Percentiles rank a stretch among this genome's conserved stretches.
Conservation (phyloP, 2,797 vertebrate species). For the Setipinna tenuifilis region DNA sequence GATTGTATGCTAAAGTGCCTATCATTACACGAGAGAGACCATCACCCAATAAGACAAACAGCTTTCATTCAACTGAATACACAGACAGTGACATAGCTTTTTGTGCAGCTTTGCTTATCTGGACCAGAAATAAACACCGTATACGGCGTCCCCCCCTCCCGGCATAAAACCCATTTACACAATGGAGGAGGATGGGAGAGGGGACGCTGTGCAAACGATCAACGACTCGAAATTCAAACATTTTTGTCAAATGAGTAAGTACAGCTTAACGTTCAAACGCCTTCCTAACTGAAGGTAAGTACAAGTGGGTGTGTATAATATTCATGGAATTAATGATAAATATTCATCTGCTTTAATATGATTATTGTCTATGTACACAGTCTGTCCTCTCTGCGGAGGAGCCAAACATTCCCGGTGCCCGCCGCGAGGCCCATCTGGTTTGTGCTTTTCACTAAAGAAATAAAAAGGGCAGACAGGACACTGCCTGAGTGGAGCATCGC, state of each 20-base stretch:
- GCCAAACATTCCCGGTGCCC: slow-evolving; percentile 63
- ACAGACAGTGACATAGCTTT: slow-evolving; percentile 44
- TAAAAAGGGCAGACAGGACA: slow-evolving; percentile 15
- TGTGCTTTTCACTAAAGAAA: slow-evolving; percentile 66
- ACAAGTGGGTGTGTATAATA: not conserved
- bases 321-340: slow-evolving; percentile 6
- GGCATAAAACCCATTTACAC: slow-evolving; percentile 67
- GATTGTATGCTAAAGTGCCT: slow-evolving; percentile 76
- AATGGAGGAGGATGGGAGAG: slow-evolving; percentile 66
- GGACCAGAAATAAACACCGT: slow-evolving; percentile 20
- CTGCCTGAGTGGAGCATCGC: slow-evolving; percentile 49
- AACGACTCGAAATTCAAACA: slow-evolving; percentile 32
- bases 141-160: not conserved
- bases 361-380: slow-evolving; percentile 40
- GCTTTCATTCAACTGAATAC: slow-evolving; percentile 55
- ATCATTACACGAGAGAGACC: slow-evolving; percentile 56
- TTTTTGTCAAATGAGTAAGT: slow-evolving; percentile 7
- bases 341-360: not conserved
- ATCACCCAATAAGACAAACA: slow-evolving; percentile 47
- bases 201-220: slow-evolving; percentile 75
- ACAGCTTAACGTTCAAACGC: not conserved
- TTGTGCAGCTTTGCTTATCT: slow-evolving; percentile 31
- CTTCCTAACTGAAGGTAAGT: slow-evolving; percentile 59
- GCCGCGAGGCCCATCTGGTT: slow-evolving; percentile 47
- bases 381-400: slow-evolving; percentile 56